Evolutionary conservation across 1,140 invertebrate species (phyloP), one percentile per base, ranked within the genome.

Genomic region (Brachystomella parvula): DNA sequence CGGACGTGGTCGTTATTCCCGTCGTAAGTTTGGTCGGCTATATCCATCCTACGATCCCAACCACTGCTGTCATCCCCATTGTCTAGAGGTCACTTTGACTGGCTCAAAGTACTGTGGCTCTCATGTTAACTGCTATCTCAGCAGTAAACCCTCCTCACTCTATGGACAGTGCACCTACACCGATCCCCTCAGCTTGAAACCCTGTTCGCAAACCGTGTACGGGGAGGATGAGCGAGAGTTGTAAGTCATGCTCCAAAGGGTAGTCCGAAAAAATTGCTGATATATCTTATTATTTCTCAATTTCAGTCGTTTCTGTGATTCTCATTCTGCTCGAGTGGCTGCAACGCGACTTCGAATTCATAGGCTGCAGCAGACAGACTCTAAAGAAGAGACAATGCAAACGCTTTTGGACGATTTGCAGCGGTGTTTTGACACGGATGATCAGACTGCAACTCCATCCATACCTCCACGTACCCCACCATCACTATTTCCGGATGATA

Each of bases 61-160:
- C 24, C 21, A 53, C 49, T 53, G 49, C 49, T 3, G 6, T 26
- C 49, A 53, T 24, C 49, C 9, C 9, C 21, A 53, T 24, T 53
- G 49, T 24, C 49, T 53, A 6, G 49, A 53, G 24, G 49, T 3
- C 12, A 53, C 49, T 15, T 53, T 53, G 49, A 53, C 49, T 15
- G 49, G 49, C 6, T 53, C 49, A 26, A 53, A 53, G 49, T 53
- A 53, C 49, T 53, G 49, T 24, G 49, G 15, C 6, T 53, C 49
- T 26, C 49, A 53, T 26, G 49, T 26, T 6, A 53, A 53, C 6
- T 3, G 15, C 9, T 24, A 53, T 26, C 49, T 53, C 3, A 15
- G 3, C 24, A 15, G 24, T 15, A 12, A 12, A 6, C 6, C 15
- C 9, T 15, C 49, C 21, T 53, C 49, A 15, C 9, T 53, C 49